A percentile compares a stretch with the other conserved stretches of the same genome.
phyloP scores from a whole-genome alignment of 2,888 invertebrate species.

The Herminia tarsipennalis region DNA sequence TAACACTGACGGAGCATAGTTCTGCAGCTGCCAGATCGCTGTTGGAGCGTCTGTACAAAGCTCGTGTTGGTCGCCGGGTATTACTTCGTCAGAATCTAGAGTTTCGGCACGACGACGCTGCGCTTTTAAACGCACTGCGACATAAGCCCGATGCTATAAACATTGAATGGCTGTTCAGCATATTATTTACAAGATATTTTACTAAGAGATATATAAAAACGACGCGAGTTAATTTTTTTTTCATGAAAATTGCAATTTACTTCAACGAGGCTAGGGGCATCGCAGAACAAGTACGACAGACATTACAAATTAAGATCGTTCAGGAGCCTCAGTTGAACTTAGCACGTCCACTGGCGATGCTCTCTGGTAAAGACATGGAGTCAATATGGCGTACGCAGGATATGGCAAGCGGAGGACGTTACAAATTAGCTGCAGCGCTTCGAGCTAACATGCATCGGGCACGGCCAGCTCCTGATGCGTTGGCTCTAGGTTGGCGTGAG shows the following conservation, averaged over 20 bases:
- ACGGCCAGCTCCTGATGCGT: slow-evolving; percentile 50
- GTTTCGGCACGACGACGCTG: slow-evolving; percentile 49
- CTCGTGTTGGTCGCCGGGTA: slow-evolving; percentile 51
- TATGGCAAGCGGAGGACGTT: slow-evolving; percentile 10
- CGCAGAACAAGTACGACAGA: slow-evolving; percentile 36
- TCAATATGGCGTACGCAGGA: slow-evolving; percentile 30
- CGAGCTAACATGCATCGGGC: slow-evolving; percentile 55
- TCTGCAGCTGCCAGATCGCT: slow-evolving; percentile 29
- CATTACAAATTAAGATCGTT: slow-evolving; percentile 14
- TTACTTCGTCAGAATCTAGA: slow-evolving; percentile 52
- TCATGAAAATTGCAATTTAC: slow-evolving; percentile 52
- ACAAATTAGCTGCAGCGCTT: slow-evolving; percentile 45
- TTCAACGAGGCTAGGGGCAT: slow-evolving; percentile 60
- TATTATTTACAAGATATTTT: too few species aligned
- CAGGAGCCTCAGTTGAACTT: slow-evolving; percentile 13
- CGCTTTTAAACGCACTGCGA: slow-evolving; percentile 59
- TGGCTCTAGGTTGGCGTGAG: slow-evolving; percentile 48
- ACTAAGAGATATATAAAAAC: too few species aligned
- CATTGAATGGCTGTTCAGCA: slow-evolving; percentile 1
- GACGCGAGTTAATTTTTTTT: slow-evolving; percentile 28
- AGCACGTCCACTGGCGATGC: slow-evolving; percentile 28
- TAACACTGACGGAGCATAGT: slow-evolving; percentile 40
- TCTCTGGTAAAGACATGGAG: slow-evolving; percentile 25
- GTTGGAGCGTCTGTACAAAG: slow-evolving; percentile 46
- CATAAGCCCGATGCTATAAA: slow-evolving; percentile 49